Evolutionary conservation across 2,888 invertebrate genomes (phyloP).

Genomic region (Timema cristinae): DNA sequence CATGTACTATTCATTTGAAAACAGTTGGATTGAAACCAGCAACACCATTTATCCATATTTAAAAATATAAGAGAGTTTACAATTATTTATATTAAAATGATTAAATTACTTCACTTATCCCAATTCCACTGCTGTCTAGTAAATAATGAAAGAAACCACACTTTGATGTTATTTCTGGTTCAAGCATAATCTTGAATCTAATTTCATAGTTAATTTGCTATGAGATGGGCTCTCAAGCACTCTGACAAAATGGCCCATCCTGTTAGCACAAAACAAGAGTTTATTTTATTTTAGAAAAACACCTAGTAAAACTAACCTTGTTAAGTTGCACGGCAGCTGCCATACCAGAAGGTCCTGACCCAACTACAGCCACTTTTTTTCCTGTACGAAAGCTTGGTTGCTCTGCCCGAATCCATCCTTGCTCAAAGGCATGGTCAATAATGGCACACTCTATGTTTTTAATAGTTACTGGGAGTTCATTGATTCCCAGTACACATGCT

Average conservation of each 20-base stretch:
- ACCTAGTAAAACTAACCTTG: conserved; percentile 49
- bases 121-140: too few species aligned
- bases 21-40: too few species aligned
- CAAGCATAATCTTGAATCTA: too few species aligned
- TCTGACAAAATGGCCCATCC: background rate
- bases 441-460: conserved; percentile 99
- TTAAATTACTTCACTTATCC: too few species aligned
- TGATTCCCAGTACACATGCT: conserved; percentile 94
- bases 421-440: conserved; percentile 95
- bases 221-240: background rate
- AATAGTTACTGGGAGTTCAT: conserved; percentile 95
- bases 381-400: conserved; percentile 71
- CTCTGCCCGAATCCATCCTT: conserved; percentile 88
- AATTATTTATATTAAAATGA: too few species aligned
- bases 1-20: too few species aligned
- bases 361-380: conserved; percentile 82
- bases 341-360: conserved; percentile 91
- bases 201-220: background rate
- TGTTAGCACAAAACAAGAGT: background rate
- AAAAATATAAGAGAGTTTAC: too few species aligned
- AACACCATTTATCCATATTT: too few species aligned
- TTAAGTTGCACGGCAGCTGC: conserved; percentile 97
- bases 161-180: too few species aligned
- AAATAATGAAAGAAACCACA: too few species aligned
- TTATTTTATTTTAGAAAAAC: background rate